Base-by-base conservation (phyloP, 37 sponge, comb jelly and placozoan species). In the Spongilla lacustris region DNA sequence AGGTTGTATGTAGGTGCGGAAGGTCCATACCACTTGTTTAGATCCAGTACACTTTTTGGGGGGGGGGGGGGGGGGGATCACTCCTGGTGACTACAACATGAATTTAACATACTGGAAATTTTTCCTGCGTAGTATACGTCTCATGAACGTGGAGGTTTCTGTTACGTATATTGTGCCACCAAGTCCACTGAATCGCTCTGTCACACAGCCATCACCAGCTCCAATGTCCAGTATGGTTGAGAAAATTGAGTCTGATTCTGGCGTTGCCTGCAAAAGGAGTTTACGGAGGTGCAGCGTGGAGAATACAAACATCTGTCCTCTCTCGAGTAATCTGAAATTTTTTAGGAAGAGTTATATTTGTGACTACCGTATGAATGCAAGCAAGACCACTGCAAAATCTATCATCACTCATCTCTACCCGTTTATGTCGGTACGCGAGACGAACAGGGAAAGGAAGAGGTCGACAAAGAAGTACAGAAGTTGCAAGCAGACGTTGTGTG, bases 141-240 rank as follows among this genome's bases (percentile, higher is more conserved):
- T 74, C 93, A 92, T 90, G 12, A 81, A 67, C 10, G 26, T 0
- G 0, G 91, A 92, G 0, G 58, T 66, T 38, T 92, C 93, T 24
- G 93, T 92, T n/a, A 85, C 93, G 33, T 48, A 38, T 34, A 90
- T 35, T 13, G 50, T 2, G 19, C 35, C 41, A 21, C 22, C 68
- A 67, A 72, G 8, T 12, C 48, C 68, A 21, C 69, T 25, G 6
- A 92, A 37, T 19, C 70, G 73, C 29, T 84, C 77, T 28, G 93
- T 92, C 76, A 89, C 86, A 76, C 78, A 70, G 78, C 93, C 93
- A 66, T 92, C 93, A 85, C 93, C 93, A 37, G 93, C 92, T 29
- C 93, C 93, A 67, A 92, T 84, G 33, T 92, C 93, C 29, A 92
- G 81, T n/a, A 92, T 37, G 29, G 38, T 26, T 0, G 48, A 2